Percentiles rank a stretch among this genome's conserved stretches.
Evolutionary conservation across 2,888 invertebrate species (phyloP).

Genomic region (Euplexia lucipara): DNA sequence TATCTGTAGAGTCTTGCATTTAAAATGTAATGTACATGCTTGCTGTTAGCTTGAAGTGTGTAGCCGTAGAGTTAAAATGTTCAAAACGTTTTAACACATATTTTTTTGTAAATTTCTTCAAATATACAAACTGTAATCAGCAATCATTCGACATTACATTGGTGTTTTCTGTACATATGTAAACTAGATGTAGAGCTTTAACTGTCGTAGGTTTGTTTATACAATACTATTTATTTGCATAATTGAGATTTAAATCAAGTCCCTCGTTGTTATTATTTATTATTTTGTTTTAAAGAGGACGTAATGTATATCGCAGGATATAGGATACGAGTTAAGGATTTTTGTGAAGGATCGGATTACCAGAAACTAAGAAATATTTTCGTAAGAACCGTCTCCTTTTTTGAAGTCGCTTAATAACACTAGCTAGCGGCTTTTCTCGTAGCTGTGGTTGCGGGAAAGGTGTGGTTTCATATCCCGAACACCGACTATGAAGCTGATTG

Average conservation of each 20-base stretch:
- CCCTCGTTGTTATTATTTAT: constrained; percentile 64
- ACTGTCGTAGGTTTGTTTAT: constrained; percentile 83
- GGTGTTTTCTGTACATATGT: constrained; percentile 86
- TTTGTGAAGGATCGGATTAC: no score
- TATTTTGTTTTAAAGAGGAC: constrained; percentile 48
- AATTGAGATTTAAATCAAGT: constrained; percentile 59
- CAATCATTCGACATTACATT: constrained; percentile 68
- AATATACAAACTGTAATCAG: constrained; percentile 49
- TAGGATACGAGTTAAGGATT: no score
- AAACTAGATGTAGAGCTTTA: constrained; percentile 88
- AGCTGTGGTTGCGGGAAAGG: no score
- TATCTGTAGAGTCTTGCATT: constrained; percentile 79
- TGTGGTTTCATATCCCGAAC: no score
- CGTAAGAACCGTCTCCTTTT: no score
- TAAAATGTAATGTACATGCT: constrained; percentile 78
- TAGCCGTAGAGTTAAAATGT: constrained; percentile 56
- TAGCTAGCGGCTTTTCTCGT: no score
- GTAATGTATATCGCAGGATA: constrained; percentile 2
- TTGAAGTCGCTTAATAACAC: no score
- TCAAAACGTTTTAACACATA: constrained; percentile 60
- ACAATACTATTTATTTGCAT: constrained; percentile 76
- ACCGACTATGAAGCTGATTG: no score
- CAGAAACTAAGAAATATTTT: no score
- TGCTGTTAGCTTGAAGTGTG: constrained; percentile 62
- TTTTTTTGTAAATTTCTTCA: constrained; percentile 57